These are phyloP conservation scores for Lapara coniferarum DNA, from an alignment of 2,888 invertebrate species.

Conservation along the genomic window DNA sequence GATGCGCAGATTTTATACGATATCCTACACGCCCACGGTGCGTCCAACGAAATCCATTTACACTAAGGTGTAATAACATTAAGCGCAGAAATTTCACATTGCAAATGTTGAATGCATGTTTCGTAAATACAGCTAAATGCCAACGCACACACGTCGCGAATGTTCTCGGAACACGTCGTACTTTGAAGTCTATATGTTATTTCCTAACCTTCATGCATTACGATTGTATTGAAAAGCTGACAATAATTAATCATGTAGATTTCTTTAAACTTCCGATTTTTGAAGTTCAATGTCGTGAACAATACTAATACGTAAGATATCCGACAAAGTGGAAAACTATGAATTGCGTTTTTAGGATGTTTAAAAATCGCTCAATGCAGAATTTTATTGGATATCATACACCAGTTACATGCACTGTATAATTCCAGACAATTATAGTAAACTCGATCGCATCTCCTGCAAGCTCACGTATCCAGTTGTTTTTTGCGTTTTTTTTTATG, in stretches of 20 bases:
- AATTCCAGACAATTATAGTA: no score
- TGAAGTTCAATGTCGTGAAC: neutral
- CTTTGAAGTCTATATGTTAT: slow-evolving; percentile 35
- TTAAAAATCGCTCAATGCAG: neutral
- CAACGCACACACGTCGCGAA: slow-evolving; percentile 58
- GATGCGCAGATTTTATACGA: neutral
- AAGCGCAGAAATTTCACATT: slow-evolving; percentile 55
- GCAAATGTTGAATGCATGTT: slow-evolving; percentile 54
- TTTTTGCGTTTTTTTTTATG: no score
- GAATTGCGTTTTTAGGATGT: neutral
- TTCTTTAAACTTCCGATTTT: neutral
- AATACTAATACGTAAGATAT: neutral
- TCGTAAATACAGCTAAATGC: slow-evolving; percentile 72
- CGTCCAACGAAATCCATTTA: slow-evolving; percentile 32
- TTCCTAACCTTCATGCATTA: slow-evolving; percentile 44
- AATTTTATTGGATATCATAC: no score
- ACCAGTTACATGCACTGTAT: no score
- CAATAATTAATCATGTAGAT: slow-evolving; percentile 7
- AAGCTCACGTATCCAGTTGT: no score
- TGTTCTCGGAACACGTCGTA: slow-evolving; percentile 43
- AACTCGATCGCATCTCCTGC: no score
- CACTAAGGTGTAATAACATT: slow-evolving; percentile 49
- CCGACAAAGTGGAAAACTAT: neutral
- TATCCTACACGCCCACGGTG: slow-evolving; percentile 14
- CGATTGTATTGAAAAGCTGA: slow-evolving; percentile 20